Evolutionary conservation across 2,888 invertebrate species (phyloP).

Genomic region (Idaea straminata): DNA sequence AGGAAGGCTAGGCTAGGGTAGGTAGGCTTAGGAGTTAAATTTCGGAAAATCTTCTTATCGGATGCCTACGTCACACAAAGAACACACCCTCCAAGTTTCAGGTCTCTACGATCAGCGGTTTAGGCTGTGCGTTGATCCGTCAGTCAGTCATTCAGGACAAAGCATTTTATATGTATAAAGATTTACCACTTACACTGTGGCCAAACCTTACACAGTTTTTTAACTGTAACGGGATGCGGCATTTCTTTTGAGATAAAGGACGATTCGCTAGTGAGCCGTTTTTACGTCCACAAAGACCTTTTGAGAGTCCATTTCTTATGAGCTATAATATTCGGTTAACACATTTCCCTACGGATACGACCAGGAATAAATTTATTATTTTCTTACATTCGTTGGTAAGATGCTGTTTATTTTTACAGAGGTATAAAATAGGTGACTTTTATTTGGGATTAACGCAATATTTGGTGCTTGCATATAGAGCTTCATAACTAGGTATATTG

Average conservation of each 20-base stretch:
- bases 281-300: constrained; percentile 52
- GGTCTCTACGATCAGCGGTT: too few species aligned
- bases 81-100: too few species aligned
- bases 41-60: too few species aligned
- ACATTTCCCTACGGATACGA: constrained; percentile 52
- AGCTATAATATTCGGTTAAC: constrained; percentile 52
- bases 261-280: constrained; percentile 47
- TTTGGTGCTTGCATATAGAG: too few species aligned
- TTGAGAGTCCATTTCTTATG: constrained; percentile 50
- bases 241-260: constrained; percentile 45
- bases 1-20: too few species aligned
- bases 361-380: constrained; percentile 49
- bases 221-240: constrained; percentile 42
- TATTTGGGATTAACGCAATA: background rate
- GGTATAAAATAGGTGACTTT: constrained; percentile 14
- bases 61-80: too few species aligned
- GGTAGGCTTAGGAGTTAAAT: too few species aligned
- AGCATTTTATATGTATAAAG: too few species aligned
- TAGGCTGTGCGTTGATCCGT: too few species aligned
- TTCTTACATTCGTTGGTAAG: constrained; percentile 14
- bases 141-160: too few species aligned
- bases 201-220: constrained; percentile 32
- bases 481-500: too few species aligned
- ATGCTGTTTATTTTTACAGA: constrained; percentile 8
- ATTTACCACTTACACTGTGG: background rate